Evolutionary conservation across 1,140 invertebrate genomes (phyloP).

Genomic region (Drosophila pseudoananassae): DNA sequence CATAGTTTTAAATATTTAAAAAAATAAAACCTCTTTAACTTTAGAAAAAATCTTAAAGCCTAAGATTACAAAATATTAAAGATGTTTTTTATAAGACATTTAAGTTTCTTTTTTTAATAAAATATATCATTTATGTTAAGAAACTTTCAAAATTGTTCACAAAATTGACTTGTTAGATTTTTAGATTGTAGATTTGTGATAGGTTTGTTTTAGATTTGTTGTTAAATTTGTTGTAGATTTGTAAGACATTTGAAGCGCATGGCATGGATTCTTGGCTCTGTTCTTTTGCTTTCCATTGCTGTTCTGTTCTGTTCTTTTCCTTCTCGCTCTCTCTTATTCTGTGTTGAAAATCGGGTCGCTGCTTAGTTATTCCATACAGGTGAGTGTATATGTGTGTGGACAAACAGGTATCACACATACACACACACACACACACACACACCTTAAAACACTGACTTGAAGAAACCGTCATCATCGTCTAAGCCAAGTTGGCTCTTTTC

Average conservation of each 20-base stretch:
- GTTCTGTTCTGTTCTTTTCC: not conserved
- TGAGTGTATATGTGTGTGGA: slow-evolving; percentile 42
- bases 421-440: slow-evolving; percentile 27
- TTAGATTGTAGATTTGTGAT: not conserved
- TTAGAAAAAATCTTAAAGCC: no score
- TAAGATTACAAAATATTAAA: no score
- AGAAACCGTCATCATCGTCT: slow-evolving; percentile 43
- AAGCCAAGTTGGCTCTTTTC: slow-evolving; percentile 71
- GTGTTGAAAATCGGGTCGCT: slow-evolving; percentile 68
- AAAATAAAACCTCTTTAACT: no score
- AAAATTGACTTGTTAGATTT: not conserved
- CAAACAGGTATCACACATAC: slow-evolving; percentile 56
- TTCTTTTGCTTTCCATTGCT: slow-evolving; percentile 27
- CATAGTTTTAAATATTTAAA: no score
- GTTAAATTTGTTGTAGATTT: slow-evolving; percentile 29
- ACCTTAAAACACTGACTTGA: not conserved
- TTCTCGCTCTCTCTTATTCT: slow-evolving; percentile 17
- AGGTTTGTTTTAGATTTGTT: slow-evolving; percentile 4
- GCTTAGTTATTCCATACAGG: slow-evolving; percentile 69
- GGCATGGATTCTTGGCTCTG: slow-evolving; percentile 33
- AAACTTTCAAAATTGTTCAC: not conserved
- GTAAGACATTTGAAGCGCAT: slow-evolving; percentile 31
- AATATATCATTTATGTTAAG: no score
- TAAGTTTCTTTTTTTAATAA: no score
- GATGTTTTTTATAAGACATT: no score